Evolutionary conservation across 2,797 vertebrate species (phyloP).

Genomic region (Dendrocincla fuliginosa): DNA sequence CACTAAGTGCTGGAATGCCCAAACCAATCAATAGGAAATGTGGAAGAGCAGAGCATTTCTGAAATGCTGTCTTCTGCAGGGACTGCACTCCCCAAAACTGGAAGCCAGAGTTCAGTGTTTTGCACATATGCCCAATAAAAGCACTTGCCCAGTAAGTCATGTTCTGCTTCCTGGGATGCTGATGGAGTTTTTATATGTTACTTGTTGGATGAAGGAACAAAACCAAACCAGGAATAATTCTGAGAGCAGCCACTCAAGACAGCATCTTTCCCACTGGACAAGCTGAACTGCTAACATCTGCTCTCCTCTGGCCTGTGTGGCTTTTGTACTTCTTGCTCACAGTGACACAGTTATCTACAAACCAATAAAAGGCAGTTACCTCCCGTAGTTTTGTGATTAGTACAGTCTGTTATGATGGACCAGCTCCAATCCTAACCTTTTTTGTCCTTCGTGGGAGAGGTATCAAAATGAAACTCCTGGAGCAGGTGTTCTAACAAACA

Average conservation of each 20-base stretch:
- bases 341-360: not conserved
- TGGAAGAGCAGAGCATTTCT: not conserved
- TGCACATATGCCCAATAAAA: not conserved
- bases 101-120: not conserved
- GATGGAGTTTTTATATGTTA: not conserved
- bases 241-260: not conserved
- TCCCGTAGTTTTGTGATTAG: not conserved
- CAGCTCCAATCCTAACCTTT: not conserved
- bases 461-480: not conserved
- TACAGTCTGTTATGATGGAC: not conserved
- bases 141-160: not conserved
- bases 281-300: not conserved
- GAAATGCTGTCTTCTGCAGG: not conserved
- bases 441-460: accelerated
- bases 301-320: not conserved
- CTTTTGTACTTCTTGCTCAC: not conserved
- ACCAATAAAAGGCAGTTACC: not conserved
- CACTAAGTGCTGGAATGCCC: not conserved
- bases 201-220: not conserved
- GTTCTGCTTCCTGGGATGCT: not conserved
- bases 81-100: not conserved
- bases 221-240: not conserved
- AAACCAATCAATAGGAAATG: not conserved
- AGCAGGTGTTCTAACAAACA: not conserved
- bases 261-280: not conserved